These are phyloP conservation scores for Coenonympha arcania DNA, from an alignment of 2,888 invertebrate genomes.

Conservation along the genomic window DNA sequence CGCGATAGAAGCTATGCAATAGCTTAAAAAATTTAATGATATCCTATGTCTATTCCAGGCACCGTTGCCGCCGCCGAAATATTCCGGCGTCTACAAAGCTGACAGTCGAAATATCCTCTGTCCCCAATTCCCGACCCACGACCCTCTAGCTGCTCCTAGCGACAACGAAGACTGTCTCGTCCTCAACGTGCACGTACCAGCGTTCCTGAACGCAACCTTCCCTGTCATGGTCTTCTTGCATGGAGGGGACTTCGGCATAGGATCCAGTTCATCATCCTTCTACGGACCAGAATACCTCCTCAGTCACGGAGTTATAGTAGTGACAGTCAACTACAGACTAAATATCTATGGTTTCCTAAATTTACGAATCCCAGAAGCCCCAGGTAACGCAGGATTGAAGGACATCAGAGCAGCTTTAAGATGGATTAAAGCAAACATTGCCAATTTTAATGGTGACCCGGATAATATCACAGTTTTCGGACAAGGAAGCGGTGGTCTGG, in stretches of 20 bases:
- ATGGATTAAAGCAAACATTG: constrained; percentile 61
- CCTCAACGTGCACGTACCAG: constrained; percentile 59
- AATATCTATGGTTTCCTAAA: constrained; percentile 67
- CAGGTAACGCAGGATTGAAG: constrained; percentile 67
- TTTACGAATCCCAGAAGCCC: constrained; percentile 53
- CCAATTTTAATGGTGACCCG: constrained; percentile 53
- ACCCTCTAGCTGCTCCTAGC: constrained; percentile 55
- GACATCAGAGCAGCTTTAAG: constrained; percentile 63
- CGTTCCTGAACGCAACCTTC: constrained; percentile 37
- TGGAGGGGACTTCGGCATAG: constrained; percentile 66
- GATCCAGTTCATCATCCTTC: constrained; percentile 56
- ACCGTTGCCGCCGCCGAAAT: constrained; percentile 47
- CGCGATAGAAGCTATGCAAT: too few relatives aligned
- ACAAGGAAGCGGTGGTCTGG: constrained; percentile 60
- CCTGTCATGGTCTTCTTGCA: constrained; percentile 69
- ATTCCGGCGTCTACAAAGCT: constrained; percentile 52
- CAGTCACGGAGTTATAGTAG: constrained; percentile 56
- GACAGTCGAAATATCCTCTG: constrained; percentile 53
- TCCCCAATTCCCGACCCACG: constrained; percentile 57
- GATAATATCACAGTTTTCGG: constrained; percentile 66
- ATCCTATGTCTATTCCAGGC: constrained; percentile 39
- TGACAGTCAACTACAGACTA: constrained; percentile 68
- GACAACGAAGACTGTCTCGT: constrained; percentile 67
- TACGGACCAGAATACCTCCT: constrained; percentile 66
- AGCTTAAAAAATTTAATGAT: background rate